Conservation (phyloP, 1,140 invertebrate genomes). For the Drosophila hydei region DNA sequence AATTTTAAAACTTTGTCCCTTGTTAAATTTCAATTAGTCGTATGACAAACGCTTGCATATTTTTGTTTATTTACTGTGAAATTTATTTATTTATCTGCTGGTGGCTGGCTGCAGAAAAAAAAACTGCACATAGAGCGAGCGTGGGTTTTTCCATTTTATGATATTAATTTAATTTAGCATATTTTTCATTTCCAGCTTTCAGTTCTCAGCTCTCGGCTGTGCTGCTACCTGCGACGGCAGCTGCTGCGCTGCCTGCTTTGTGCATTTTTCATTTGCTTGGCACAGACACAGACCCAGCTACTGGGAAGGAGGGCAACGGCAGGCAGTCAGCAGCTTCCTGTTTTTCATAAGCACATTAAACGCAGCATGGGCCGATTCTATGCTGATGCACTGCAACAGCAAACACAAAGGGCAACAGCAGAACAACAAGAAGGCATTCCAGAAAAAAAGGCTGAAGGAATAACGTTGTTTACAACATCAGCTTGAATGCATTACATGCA, state of each 20-base stretch:
- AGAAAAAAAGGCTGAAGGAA: constrained; percentile 12
- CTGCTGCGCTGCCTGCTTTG: constrained; percentile 32
- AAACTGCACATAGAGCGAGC: no score
- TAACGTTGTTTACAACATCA: constrained; percentile 46
- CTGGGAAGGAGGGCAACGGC: not conserved
- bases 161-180: constrained; percentile 62
- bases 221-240: not conserved
- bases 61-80: constrained; percentile 23
- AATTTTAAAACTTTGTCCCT: constrained; percentile 51
- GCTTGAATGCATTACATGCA: constrained; percentile 47
- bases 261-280: constrained; percentile 39
- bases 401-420: constrained; percentile 37
- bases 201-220: not conserved
- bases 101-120: not conserved
- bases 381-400: constrained; percentile 34
- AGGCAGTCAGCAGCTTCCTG: constrained; percentile 33
- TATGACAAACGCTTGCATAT: constrained; percentile 29
- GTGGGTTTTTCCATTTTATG: constrained; percentile 35
- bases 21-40: constrained; percentile 12
- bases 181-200: constrained; percentile 18
- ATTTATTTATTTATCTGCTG: constrained; percentile 31
- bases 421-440: constrained; percentile 7
- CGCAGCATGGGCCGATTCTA: constrained; percentile 42
- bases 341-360: constrained; percentile 56
- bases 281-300: not conserved